Base-by-base conservation (phyloP, 1,140 invertebrate genomes). In the Platyscapa corneri region DNA sequence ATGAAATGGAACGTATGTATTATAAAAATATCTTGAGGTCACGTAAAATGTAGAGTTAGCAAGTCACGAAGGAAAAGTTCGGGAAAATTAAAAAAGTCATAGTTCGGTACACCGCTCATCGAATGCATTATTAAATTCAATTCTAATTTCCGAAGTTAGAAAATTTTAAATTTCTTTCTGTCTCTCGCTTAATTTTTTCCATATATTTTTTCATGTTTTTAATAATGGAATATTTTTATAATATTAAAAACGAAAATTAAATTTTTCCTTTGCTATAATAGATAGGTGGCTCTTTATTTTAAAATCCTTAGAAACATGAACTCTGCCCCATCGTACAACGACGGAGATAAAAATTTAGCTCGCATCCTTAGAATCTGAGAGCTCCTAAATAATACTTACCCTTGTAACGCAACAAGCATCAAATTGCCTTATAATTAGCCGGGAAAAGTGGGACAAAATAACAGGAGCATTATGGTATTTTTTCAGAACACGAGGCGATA, bases 371-470 rank as follows among this genome's bases (percentile, higher is more conserved):
- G 37, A 64, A 39, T 64, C 34, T n/a, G 56, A 79, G 14, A 64
- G 32, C 78, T 27, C 39, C 39, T 67, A 32, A 67, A 80, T 23
- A 30, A 46, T 42, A 18, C 18, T 10, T 42, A 39, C 12, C 37
- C 78, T 42, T 14, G 12, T 80, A 39, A 34, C 56, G 60, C 12
- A 39, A 67, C 27, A 67, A 65, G 56, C 78, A 46, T 80, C 39
- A 12, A 80, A 65, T 64, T n/a, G 1, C 34, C 60, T 46, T 32
- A 46, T 79, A 80, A 80, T 80, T 80, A 67, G 18, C 3, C 30
- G 0, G 23, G 1, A 3, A 74, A 42, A 74, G 27, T 10, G 49
- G 49, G 16, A 53, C 49, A 53, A 14, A 10, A 53, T 53, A 53
- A 53, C 18, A 14, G 49, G 49, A 18, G 49, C 49, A 53, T 18